Evolutionary conservation across 2,113 vertebrate genomes (phyloP), one percentile per base, ranked within the genome.

Genomic region (Penelope pileata): DNA sequence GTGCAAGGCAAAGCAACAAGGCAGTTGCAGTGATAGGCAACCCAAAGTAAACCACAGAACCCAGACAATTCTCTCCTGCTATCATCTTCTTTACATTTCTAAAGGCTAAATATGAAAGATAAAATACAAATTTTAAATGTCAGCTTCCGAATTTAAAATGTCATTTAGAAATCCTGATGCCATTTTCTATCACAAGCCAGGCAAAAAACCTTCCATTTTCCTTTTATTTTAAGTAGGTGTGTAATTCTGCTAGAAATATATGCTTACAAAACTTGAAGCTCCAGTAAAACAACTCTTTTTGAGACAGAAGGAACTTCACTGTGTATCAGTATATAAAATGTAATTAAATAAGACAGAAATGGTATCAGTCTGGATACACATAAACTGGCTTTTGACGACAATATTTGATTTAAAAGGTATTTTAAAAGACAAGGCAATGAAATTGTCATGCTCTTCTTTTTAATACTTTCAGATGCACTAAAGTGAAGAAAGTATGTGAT

Each of bases 401-500:
- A 73, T 89, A 84, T 92, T 86, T 85, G 34, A 50, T 81, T 83
- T 64, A 67, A 74, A 89, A 84, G 18, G 4, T 6, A 70, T 2
- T 2, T 54, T 38, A 76, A 91, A 79, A 92, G 62, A 66, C 30
- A 56, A 10, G 24, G n/a, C 27, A 40, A 12, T 80, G 74, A 93
- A 62, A 85, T 90, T 89, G 59, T 58, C 30, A 74, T 8, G 11
- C 18, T 83, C 24, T 58, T 38, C 83, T 92, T 86, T 60, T 88
- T 56, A 94, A 56, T n/a, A 83, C 19, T 79, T 88, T 89, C 17
- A 92, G 85, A 86, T 74, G 51, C 73, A 47, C 70, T 67, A 82
- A 91, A 91, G 73, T 92, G 53, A 74, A 85, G 48, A 45, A 12
- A 69, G 42, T 77, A 54, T 86, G 81, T 54, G 48, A 96, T 95